phyloP scores from a whole-genome alignment of 2,113 vertebrate genomes.

The Ammodytes dubius region DNA sequence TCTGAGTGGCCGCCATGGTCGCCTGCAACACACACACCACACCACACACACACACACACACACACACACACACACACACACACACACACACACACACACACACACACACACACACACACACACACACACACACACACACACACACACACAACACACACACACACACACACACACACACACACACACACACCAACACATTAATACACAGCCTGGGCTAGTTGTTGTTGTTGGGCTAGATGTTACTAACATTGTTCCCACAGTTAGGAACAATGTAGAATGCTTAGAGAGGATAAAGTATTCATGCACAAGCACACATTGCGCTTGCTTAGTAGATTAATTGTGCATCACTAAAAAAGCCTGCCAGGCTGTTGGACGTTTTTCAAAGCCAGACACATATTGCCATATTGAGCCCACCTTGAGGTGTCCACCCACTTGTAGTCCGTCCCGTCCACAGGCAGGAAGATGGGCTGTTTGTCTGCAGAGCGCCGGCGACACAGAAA shows the following conservation, averaged over 20 bases:
- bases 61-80: background rate
- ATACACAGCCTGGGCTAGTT: no score
- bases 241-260: background rate
- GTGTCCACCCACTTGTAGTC: conserved; percentile 92
- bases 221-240: no score
- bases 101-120: no score
- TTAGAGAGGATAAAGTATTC: no score
- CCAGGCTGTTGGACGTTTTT: background rate
- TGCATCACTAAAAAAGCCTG: no score
- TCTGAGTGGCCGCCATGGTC: conserved; percentile 83
- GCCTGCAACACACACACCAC: conserved; percentile 70
- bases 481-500: conserved; percentile 88
- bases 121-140: no score
- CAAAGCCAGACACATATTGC: background rate
- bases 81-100: no score
- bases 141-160: no score
- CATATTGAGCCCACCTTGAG: conserved; percentile 87
- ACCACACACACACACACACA: conserved; percentile 3
- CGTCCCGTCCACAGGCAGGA: conserved; percentile 87
- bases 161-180: no score
- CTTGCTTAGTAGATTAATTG: no score
- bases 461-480: conserved; percentile 74
- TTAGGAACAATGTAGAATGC: background rate
- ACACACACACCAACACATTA: no score
- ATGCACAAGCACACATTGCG: no score